Percentiles rank a stretch among this genome's conserved stretches.
Conservation (phyloP, 2,888 invertebrate genomes). For the Troilus luridus region DNA sequence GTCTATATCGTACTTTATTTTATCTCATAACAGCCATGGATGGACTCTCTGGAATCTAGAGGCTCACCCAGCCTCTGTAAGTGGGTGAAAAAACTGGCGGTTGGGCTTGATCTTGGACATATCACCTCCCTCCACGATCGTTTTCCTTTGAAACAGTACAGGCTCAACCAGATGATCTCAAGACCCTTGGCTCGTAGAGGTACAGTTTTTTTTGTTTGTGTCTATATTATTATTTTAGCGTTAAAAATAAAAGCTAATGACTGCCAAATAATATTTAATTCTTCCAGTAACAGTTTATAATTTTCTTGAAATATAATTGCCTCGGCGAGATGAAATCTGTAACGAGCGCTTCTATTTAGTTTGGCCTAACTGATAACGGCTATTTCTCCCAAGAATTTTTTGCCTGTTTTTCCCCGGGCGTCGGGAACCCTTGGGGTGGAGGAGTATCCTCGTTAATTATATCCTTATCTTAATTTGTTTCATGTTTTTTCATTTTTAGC, state of each 20-base stretch:
- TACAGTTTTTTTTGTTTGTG: too few species aligned
- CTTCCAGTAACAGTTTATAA: not conserved
- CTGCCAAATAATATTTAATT: not conserved
- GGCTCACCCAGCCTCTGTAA: too few species aligned
- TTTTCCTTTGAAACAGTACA: too few species aligned
- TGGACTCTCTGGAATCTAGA: too few species aligned
- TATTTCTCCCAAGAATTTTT: constrained; percentile 7
- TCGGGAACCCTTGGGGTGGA: not conserved
- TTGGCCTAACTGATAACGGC: constrained; percentile 15
- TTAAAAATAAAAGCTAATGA: not conserved
- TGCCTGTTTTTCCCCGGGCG: not conserved
- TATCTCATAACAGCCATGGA: too few species aligned
- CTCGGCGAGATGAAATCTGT: constrained; percentile 10
- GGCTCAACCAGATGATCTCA: too few species aligned
- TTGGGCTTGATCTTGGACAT: too few species aligned
- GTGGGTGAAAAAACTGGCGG: too few species aligned
- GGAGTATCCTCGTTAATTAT: constrained; percentile 29
- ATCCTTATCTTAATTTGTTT: constrained; percentile 46
- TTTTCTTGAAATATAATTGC: constrained; percentile 1
- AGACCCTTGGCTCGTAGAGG: too few species aligned
- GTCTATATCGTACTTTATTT: too few species aligned
- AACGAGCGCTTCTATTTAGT: constrained; percentile 33
- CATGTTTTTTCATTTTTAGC: constrained; percentile 8
- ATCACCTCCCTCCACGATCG: too few species aligned
- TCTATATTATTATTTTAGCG: not conserved